Evolutionary conservation across 2,888 invertebrate species (phyloP), one percentile per base, ranked within the genome.

Genomic region (Drosophila anomalata): DNA sequence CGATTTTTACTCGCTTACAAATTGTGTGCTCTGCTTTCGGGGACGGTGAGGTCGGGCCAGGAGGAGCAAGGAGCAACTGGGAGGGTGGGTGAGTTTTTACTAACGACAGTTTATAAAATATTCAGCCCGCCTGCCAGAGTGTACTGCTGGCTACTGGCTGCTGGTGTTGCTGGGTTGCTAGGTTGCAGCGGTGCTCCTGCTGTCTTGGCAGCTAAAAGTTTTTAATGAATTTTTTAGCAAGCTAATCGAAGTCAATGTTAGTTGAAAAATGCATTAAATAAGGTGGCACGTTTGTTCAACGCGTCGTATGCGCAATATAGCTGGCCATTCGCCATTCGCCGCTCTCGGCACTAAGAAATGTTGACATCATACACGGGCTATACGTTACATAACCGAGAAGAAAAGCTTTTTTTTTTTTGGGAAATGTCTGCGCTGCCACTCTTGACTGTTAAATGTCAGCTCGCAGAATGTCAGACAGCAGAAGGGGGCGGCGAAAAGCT

Each of bases 101-200:
- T 83, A 83, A 83, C 87, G 87, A 86, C 84, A 86, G 77, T 77
- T 83, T 83, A 83, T 83, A 83, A 83, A 83, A 83, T 83, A 83
- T 83, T 83, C 87, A 83, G 36, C 54, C 59, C 62, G 79, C 47
- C 79, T 77, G 77, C 81, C 66, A 67, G 56, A 29, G 39, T 42
- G 17, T 12, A 47, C 63, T 63, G 41, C 53, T 58, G 22, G 46
- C 24, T 67, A 33, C 47, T 22, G n/a, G 14, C 22, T 33, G 41
- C 24, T 36, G 20, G 22, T 36, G 36, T 36, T 42, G 33, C 12
- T 24, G 33, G 22, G 33, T 33, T 14, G 41, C 33, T 12, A 6
- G 36, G 26, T 24, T 56, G 36, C 33, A 31, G 46, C 31, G 31
- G 11, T 26, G 59, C 26, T 55, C 17, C 17, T 47, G 33, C 72